Conservation (phyloP, 2,797 vertebrate genomes). For the Acrossocheilus fasciatus region DNA sequence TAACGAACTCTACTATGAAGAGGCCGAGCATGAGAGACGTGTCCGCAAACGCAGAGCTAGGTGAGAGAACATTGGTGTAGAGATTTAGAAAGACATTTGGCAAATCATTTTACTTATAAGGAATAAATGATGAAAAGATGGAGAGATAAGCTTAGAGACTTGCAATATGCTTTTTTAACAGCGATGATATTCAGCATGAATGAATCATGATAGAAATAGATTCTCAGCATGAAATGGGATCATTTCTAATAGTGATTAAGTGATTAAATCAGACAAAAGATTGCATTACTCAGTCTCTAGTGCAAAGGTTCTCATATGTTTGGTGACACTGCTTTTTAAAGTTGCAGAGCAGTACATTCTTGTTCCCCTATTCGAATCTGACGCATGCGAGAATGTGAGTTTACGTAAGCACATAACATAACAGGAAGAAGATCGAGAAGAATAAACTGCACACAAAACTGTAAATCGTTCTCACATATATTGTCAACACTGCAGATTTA, state of each 20-base stretch:
- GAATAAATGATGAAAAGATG: neutral
- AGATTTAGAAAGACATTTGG: neutral
- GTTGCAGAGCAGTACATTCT: neutral
- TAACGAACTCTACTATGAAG: constrained; percentile 95
- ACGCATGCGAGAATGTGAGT: neutral
- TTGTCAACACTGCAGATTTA: neutral
- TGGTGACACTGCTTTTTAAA: neutral
- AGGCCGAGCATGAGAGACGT: constrained; percentile 92
- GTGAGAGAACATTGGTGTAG: constrained; percentile 76
- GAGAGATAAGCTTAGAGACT: neutral
- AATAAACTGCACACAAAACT: neutral
- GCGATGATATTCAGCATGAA: neutral
- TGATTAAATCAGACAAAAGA: neutral
- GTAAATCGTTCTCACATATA: neutral
- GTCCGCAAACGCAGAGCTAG: constrained; percentile 91
- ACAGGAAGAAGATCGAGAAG: neutral
- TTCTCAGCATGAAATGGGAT: neutral
- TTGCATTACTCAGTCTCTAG: neutral
- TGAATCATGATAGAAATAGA: neutral
- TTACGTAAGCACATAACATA: neutral
- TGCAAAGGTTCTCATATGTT: neutral
- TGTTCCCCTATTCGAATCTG: neutral
- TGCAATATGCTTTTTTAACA: neutral
- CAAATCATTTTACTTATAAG: neutral
- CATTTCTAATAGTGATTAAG: neutral